A percentile compares a stretch with the other conserved stretches of the same genome.
phyloP scores from a whole-genome alignment of 2,888 invertebrate species.

The Steinernema hermaphroditum region DNA sequence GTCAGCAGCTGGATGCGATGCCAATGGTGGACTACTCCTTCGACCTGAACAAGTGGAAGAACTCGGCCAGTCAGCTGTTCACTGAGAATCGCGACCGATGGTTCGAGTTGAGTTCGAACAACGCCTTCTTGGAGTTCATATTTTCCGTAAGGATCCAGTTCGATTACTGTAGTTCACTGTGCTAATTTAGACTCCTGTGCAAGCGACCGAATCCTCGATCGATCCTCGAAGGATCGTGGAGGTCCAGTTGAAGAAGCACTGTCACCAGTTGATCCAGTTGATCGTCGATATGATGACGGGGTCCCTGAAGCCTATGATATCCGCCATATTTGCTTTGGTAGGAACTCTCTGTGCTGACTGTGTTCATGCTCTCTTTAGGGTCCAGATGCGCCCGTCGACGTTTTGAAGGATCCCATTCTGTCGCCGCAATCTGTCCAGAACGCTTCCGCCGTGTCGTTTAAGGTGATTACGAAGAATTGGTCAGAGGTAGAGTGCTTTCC shows the following conservation, averaged over 20 bases:
- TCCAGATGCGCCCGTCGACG: conserved; percentile 36
- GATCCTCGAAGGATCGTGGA: conserved; percentile 97
- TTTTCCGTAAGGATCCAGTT: too few species aligned
- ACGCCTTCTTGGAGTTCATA: conserved; percentile 85
- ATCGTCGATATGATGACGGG: conserved; percentile 53
- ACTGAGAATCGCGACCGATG: conserved; percentile 71
- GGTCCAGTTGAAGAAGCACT: conserved; percentile 78
- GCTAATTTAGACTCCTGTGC: conserved; percentile 82
- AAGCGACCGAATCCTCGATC: conserved; percentile 85
- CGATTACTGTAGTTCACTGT: conserved; percentile 17
- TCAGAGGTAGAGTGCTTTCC: conserved; percentile 35
- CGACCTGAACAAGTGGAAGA: conserved; percentile 87
- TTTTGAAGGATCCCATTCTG: conserved; percentile 41
- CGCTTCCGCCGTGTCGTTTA: conserved; percentile 39
- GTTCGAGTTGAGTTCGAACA: conserved; percentile 83
- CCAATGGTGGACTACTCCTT: conserved; percentile 87
- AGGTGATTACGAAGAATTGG: conserved; percentile 48
- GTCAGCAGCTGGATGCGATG: conserved; percentile 66
- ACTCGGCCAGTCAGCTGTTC: conserved; percentile 47
- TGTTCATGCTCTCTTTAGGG: background rate
- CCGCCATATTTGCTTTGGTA: conserved; percentile 30
- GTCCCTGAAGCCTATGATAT: conserved; percentile 34
- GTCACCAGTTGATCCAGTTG: conserved; percentile 56
- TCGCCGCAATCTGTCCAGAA: conserved; percentile 38
- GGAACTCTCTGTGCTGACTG: background rate